Percentiles rank a stretch among this genome's conserved stretches.
phyloP scores from a whole-genome alignment of 2,113 vertebrate genomes.

The Ammospiza nelsoni region DNA sequence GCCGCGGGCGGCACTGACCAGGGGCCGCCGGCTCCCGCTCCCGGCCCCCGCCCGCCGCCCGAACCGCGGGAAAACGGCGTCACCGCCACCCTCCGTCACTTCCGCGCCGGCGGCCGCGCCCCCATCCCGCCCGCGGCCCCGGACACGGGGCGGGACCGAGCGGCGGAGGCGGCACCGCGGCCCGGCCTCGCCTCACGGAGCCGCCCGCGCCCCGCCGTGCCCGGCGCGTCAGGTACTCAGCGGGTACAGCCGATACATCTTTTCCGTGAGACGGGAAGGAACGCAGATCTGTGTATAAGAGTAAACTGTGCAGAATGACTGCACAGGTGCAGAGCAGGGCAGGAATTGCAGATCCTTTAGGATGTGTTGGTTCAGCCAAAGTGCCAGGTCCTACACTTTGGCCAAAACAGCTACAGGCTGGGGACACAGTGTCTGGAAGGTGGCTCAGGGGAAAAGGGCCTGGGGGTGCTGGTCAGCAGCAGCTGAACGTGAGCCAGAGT shows the following conservation, averaged over 20 bases:
- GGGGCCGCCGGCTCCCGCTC: no score
- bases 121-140: neutral
- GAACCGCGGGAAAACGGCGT: no score
- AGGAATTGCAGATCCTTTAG: no score
- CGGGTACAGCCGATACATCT: no score
- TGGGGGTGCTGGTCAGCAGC: accelerated
- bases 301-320: neutral
- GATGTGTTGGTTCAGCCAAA: accelerated
- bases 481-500: neutral
- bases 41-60: no score
- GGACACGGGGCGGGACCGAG: neutral
- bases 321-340: neutral
- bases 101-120: neutral
- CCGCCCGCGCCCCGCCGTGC: accelerated
- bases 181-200: neutral
- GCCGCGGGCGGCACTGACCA: no score
- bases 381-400: accelerated
- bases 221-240: neutral
- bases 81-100: no score
- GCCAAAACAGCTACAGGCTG: neutral
- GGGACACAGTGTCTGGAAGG: neutral
- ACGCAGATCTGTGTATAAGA: neutral
- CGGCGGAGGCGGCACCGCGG: neutral
- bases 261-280: neutral
- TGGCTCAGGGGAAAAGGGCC: accelerated